These are phyloP conservation scores for Diplogasteroides magnus DNA, from an alignment of 1,140 invertebrate species.

Conservation along the genomic window DNA sequence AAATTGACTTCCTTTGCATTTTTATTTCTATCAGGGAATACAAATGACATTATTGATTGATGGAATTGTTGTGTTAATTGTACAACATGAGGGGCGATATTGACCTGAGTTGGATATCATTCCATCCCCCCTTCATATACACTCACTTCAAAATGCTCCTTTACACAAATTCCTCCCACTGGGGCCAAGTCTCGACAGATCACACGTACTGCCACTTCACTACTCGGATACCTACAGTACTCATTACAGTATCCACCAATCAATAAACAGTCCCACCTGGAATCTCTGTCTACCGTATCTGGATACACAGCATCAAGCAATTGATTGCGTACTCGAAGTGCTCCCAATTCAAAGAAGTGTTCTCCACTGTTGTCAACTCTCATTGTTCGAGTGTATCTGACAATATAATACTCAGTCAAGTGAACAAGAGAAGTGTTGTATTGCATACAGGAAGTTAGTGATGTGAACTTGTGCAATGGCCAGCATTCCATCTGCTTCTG, in stretches of 20 bases:
- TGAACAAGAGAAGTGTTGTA: too few relatives aligned
- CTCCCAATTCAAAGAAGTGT: conserved; percentile 92
- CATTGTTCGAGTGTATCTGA: conserved; percentile 85
- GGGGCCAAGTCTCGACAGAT: conserved; percentile 49
- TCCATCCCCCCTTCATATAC: too few relatives aligned
- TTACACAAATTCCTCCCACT: conserved; percentile 90
- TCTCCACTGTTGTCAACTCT: conserved; percentile 94
- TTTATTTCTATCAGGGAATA: conserved; percentile 86
- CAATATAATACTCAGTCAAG: too few relatives aligned
- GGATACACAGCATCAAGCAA: conserved; percentile 88
- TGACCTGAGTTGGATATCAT: too few relatives aligned
- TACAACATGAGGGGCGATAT: conserved; percentile 80
- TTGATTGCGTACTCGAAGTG: conserved; percentile 87
- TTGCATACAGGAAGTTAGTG: conserved; percentile 84
- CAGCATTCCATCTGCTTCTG: conserved; percentile 91
- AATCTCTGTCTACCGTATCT: conserved; percentile 39
- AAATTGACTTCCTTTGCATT: conserved; percentile 60
- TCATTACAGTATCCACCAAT: not conserved
- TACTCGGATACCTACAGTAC: conserved; percentile 29
- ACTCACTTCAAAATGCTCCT: conserved; percentile 95
- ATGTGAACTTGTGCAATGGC: conserved; percentile 91
- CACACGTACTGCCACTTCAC: conserved; percentile 46
- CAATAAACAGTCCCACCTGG: not conserved
- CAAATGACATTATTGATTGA: conserved; percentile 93
- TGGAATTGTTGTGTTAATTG: conserved; percentile 94